These are phyloP conservation scores for Ectropis grisescens DNA, from an alignment of 1,140 invertebrate genomes.

Conservation along the genomic window DNA sequence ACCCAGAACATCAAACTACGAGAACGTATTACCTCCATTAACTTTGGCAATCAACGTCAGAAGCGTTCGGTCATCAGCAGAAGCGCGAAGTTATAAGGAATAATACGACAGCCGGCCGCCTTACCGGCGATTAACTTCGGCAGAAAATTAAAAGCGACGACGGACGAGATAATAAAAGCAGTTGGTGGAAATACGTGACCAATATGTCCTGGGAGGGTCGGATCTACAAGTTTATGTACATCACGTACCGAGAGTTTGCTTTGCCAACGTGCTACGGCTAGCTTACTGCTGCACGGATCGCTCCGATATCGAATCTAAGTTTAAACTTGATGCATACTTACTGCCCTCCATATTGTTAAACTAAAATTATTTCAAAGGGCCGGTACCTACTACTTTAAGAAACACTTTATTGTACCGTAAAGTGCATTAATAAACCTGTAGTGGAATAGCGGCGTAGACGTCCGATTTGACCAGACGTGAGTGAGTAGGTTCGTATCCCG, in stretches of 20 bases:
- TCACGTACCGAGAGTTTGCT: constrained; percentile 51
- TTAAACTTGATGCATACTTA: constrained; percentile 33
- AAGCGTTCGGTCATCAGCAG: no score
- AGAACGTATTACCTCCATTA: no score
- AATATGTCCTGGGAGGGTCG: constrained; percentile 37
- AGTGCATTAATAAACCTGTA: no score
- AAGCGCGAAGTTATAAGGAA: no score
- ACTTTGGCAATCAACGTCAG: no score
- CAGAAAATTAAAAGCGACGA: constrained; percentile 38
- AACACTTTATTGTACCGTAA: no score
- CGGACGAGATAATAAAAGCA: constrained; percentile 38
- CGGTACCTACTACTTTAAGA: no score
- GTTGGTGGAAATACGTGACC: constrained; percentile 41
- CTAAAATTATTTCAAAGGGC: no score
- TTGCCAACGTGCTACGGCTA: constrained; percentile 45
- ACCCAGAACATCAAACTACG: no score
- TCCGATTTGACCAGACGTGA: no score
- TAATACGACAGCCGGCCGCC: constrained; percentile 14
- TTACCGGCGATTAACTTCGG: constrained; percentile 24
- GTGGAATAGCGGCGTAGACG: no score
- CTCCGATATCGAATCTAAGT: constrained; percentile 47
- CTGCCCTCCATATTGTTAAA: constrained; percentile 21
- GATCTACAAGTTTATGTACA: constrained; percentile 34
- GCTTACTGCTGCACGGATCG: constrained; percentile 29
- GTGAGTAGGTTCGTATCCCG: no score